Conservation (phyloP, 2,888 invertebrate genomes). For the Yponomeuta cagnagella region DNA sequence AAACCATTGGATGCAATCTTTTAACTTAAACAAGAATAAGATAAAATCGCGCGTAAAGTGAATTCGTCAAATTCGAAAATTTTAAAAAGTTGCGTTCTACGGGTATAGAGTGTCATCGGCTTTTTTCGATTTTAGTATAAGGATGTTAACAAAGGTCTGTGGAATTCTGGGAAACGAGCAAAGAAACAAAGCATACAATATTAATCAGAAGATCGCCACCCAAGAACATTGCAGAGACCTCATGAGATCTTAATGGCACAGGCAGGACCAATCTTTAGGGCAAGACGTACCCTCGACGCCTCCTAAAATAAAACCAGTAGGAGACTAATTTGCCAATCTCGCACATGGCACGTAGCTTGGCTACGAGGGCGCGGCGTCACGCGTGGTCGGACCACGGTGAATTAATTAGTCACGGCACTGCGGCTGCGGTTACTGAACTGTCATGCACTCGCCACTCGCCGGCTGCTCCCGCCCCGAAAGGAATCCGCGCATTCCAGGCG, state of each 20-base stretch:
- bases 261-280: neutral
- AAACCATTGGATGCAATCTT: too few species aligned
- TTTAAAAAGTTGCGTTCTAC: too few species aligned
- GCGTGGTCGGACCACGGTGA: conserved; percentile 20
- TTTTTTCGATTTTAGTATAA: too few species aligned
- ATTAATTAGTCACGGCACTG: conserved; percentile 31
- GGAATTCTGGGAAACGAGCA: too few species aligned
- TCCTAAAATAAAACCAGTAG: neutral
- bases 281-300: neutral
- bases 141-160: too few species aligned
- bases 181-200: too few species aligned
- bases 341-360: neutral
- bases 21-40: too few species aligned
- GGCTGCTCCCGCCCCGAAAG: neutral
- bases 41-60: too few species aligned
- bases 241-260: neutral
- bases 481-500: neutral
- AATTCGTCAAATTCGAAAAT: too few species aligned
- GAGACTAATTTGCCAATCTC: conserved; percentile 2
- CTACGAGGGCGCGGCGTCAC: conserved; percentile 17
- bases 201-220: too few species aligned
- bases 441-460: neutral
- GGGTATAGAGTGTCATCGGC: too few species aligned
- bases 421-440: conserved; percentile 6
- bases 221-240: neutral